A percentile compares a stretch with the other conserved stretches of the same genome.
phyloP scores from a whole-genome alignment of 1,140 invertebrate species.

The Colletes gigas region DNA sequence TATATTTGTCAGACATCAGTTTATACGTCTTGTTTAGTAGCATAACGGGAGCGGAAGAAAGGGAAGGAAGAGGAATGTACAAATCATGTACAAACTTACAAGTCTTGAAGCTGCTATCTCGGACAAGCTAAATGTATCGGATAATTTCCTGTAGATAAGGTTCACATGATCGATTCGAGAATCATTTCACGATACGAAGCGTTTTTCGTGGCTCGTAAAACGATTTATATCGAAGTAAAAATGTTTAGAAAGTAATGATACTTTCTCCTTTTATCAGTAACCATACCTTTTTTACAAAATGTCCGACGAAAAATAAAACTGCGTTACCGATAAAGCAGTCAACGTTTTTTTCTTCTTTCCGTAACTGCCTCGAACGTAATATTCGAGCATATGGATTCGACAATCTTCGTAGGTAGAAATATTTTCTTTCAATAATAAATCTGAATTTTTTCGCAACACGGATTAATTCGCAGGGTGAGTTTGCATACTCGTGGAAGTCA shows the following conservation, averaged over 20 bases:
- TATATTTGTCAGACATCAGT: conserved; percentile 23
- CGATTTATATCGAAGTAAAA: conserved; percentile 9
- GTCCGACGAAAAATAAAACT: background rate
- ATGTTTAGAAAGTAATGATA: conserved; percentile 24
- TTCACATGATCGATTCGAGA: conserved; percentile 29
- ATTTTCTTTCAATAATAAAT: conserved; percentile 50
- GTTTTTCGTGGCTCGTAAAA: conserved; percentile 1
- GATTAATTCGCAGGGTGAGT: conserved; percentile 51
- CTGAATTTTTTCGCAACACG: conserved; percentile 42
- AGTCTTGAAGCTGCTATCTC: conserved; percentile 41
- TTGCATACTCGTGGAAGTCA: conserved; percentile 26
- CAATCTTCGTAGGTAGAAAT: background rate
- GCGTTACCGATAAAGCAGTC: background rate
- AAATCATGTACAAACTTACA: conserved; percentile 21
- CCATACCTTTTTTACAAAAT: background rate
- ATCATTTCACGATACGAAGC: conserved; percentile 17
- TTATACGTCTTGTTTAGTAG: conserved; percentile 37
- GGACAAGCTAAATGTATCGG: conserved; percentile 39
- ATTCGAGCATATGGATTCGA: background rate
- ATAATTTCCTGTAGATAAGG: conserved; percentile 48
- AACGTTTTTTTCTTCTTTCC: background rate
- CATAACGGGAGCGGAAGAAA: conserved; percentile 25
- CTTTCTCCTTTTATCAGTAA: conserved; percentile 10
- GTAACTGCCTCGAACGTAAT: background rate
- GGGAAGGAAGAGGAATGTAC: conserved; percentile 4